Base-by-base conservation (phyloP, 1,140 invertebrate species). In the Anadara kagoshimensis region DNA sequence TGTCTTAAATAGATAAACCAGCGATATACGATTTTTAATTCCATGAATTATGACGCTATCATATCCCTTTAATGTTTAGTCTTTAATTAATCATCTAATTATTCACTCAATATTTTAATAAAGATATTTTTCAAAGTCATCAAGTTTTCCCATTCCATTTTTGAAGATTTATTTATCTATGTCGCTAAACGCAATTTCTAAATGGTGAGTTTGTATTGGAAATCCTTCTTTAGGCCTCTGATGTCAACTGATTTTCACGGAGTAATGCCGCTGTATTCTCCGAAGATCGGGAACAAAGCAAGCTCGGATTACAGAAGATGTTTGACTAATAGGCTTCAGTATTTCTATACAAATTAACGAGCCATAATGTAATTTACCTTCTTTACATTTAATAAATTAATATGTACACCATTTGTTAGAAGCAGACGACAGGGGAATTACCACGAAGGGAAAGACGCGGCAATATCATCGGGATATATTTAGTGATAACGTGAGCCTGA, bases 381-480 rank as follows among this genome's bases (percentile, higher is more conserved):
- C 73, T 70, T 75, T 75, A 70, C 73, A 75, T 75, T 75, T 69
- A 73, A 75, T 75, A 70, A 75, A 75, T 75, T 75, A 75, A 70
- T 75, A 70, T 75, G 68, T 69, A 75, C 62, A 70, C 47, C 68
- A 56, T 70, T 70, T 75, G 63, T 62, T 58, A 65, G 54, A 12
- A 56, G 49, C 43, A 65, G 53, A 44, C 63, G 44, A 61, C 73
- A 53, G 22, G 73, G 73, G 73, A 75, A 69, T 75, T 51, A 22
- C 49, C 44, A 26, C 47, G 43, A 65, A 29, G 54, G 63, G 54
- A 56, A 61, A 70, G 63, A 71, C 51, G 47, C 43, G 47, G 36
- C 45, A 71, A 63, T 56, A 56, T 54, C 58, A 65, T 69, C 58
- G 51, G 44, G 41, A 56, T 29, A 53, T 29, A 44, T 45, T 66